A percentile compares a stretch with the other conserved stretches of the same genome.
These are phyloP conservation scores for Lasioglossum malachurum DNA, from an alignment of 2,888 invertebrate species.

Conservation along the genomic window DNA sequence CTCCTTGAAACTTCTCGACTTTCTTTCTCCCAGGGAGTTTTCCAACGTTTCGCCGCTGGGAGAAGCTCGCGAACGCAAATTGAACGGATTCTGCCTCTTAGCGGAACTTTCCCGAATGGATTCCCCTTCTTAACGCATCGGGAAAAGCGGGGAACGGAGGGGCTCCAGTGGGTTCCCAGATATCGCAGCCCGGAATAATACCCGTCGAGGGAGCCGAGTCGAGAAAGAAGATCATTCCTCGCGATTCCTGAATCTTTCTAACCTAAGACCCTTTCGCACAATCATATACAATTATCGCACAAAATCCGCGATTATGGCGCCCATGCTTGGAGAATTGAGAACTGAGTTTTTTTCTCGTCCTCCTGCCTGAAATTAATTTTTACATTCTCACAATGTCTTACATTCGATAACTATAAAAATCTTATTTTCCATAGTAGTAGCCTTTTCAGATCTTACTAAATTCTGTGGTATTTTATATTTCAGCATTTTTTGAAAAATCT, in stretches of 20 bases:
- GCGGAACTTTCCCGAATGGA: conserved; percentile 11
- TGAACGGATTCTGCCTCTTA: conserved; percentile 12
- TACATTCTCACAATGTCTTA: too few relatives aligned
- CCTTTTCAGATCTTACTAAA: too few relatives aligned
- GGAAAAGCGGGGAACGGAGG: not conserved
- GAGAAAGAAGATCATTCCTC: not conserved
- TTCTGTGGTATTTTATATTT: too few relatives aligned
- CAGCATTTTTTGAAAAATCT: too few relatives aligned
- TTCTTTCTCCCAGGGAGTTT: conserved; percentile 9
- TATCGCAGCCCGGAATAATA: conserved; percentile 3
- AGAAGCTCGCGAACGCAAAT: not conserved
- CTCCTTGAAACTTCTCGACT: not conserved
- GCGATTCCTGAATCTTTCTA: not conserved
- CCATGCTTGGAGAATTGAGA: not conserved
- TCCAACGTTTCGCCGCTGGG: not conserved
- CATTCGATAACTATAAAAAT: not conserved
- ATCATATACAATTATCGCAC: not conserved
- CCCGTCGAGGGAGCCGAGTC: not conserved
- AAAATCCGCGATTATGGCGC: not conserved
- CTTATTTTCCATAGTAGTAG: too few relatives aligned
- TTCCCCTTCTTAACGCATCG: conserved; percentile 17
- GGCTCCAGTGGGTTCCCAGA: not conserved
- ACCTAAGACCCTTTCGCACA: not conserved
- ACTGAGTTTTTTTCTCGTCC: too few relatives aligned
- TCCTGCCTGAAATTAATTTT: too few relatives aligned